Percentiles rank a stretch among this genome's conserved stretches.
phyloP scores from a whole-genome alignment of 2,888 invertebrate genomes.

The Phrixothrix hirtus region DNA sequence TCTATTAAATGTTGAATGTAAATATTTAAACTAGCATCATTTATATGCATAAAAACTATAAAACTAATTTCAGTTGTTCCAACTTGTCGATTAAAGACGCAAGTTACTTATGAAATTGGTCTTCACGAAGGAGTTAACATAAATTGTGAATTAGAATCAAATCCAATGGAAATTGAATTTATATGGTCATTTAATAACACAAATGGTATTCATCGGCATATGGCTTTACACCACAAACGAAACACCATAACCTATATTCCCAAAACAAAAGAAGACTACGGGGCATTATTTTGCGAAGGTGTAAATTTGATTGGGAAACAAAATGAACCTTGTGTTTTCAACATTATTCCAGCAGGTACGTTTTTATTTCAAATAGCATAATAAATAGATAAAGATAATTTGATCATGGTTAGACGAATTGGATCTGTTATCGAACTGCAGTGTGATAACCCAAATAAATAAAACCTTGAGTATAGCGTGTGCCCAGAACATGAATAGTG shows the following conservation, averaged over 20 bases:
- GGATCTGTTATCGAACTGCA: constrained; percentile 76
- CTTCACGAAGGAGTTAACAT: constrained; percentile 79
- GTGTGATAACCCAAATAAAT: constrained; percentile 75
- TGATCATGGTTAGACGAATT: constrained; percentile 52
- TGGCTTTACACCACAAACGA: constrained; percentile 58
- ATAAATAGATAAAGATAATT: constrained; percentile 1
- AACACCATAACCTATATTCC: constrained; percentile 78
- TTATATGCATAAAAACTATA: neutral
- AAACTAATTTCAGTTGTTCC: constrained; percentile 72
- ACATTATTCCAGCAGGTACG: constrained; percentile 73
- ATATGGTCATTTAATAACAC: constrained; percentile 91
- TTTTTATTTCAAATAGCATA: constrained; percentile 3
- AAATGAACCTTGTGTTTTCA: constrained; percentile 73
- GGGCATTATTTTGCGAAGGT: constrained; percentile 74
- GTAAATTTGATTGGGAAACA: constrained; percentile 72
- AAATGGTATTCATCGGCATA: constrained; percentile 72
- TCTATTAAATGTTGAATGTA: constrained; percentile 83
- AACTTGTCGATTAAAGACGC: constrained; percentile 73
- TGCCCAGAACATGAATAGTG: constrained; percentile 74
- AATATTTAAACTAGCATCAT: too few relatives aligned
- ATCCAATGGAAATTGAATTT: constrained; percentile 79
- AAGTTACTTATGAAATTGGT: constrained; percentile 81
- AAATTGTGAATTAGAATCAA: constrained; percentile 81
- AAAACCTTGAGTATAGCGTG: constrained; percentile 76
- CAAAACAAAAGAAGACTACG: constrained; percentile 74